Evolutionary conservation across 2,797 vertebrate species (phyloP).

Genomic region (Graptemys geographica): DNA sequence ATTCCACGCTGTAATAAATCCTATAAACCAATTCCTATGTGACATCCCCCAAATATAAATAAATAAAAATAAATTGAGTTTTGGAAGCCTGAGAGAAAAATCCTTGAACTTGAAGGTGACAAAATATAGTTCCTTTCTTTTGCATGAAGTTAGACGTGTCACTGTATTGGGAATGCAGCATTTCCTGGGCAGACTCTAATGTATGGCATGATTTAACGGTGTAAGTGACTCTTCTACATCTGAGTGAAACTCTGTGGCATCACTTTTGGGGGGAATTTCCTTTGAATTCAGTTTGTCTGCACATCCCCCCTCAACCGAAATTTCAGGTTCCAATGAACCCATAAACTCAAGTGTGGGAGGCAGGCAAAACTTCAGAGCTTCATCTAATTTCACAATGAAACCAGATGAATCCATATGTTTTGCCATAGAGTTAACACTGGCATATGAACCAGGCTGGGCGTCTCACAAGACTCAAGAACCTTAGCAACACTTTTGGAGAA

Average conservation of each 20-base stretch:
- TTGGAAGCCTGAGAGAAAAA: constrained; percentile 47
- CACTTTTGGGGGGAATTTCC: neutral
- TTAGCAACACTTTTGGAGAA: neutral
- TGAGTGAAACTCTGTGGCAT: neutral
- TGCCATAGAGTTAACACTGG: accelerated
- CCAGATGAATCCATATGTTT: neutral
- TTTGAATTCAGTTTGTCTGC: neutral
- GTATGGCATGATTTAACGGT: neutral
- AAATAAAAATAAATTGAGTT: constrained; percentile 47
- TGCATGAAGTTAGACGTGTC: neutral
- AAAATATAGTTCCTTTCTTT: constrained; percentile 31
- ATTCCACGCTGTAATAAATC: constrained; percentile 42
- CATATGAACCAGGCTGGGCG: neutral
- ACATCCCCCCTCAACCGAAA: neutral
- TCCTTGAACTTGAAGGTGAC: constrained; percentile 34
- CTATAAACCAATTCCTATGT: constrained; percentile 49
- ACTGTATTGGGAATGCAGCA: constrained; percentile 2
- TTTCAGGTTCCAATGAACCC: neutral
- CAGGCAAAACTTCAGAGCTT: neutral
- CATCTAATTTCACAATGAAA: accelerated
- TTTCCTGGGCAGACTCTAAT: neutral
- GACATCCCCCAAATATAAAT: constrained; percentile 28
- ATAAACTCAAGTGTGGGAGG: neutral
- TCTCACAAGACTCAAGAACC: neutral
- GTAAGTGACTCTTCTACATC: neutral